Evolutionary conservation across 2,888 invertebrate species (phyloP).

Genomic region (Pandemis cinnamomeana): DNA sequence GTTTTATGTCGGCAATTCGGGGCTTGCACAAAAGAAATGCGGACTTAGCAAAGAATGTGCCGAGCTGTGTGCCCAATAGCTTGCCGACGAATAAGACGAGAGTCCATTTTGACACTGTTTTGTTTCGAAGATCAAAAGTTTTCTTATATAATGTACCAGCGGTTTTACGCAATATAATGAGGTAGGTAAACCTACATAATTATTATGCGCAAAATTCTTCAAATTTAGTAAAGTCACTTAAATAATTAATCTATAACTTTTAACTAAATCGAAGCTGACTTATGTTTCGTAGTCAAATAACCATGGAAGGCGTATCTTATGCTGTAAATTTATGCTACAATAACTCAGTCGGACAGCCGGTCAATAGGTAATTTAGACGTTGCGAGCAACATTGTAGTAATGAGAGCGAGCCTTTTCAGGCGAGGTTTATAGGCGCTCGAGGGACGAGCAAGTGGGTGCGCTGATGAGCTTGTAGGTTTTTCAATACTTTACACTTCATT

Average conservation of each 20-base stretch:
- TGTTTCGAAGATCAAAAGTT: background rate
- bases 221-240: no score
- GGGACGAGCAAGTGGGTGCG: conserved; percentile 57
- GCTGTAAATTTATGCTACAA: conserved; percentile 79
- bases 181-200: no score
- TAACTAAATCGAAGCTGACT: conserved; percentile 43
- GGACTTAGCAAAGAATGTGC: conserved; percentile 73
- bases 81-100: background rate
- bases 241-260: conserved; percentile 3
- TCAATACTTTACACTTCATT: conserved; percentile 12
- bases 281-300: conserved; percentile 62
- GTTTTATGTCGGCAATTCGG: conserved; percentile 83
- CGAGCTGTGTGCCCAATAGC: conserved; percentile 47
- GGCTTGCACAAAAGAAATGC: conserved; percentile 82
- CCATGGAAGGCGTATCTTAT: conserved; percentile 66
- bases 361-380: conserved; percentile 83
- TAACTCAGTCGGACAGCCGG: conserved; percentile 78
- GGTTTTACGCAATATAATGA: no score
- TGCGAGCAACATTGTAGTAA: conserved; percentile 80
- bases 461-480: conserved; percentile 38
- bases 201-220: no score
- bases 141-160: no score
- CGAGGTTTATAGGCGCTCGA: conserved; percentile 62
- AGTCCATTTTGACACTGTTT: background rate
- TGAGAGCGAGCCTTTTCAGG: conserved; percentile 67